phyloP scores from a whole-genome alignment of 1,140 invertebrate genomes.

The Drosophila trapezifrons region DNA sequence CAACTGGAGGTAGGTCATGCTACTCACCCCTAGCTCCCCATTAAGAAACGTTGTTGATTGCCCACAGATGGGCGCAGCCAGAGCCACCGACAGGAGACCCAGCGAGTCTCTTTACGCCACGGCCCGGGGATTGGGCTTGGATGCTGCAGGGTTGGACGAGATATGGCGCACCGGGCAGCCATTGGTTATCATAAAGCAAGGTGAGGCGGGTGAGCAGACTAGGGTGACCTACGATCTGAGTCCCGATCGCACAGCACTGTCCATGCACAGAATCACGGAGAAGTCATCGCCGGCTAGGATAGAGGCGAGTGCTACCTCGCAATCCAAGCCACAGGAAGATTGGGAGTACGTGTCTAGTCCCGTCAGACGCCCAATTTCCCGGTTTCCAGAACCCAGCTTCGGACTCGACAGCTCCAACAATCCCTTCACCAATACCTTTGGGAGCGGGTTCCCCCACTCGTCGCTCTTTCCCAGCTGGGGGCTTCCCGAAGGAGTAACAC shows the following conservation, averaged over 20 bases:
- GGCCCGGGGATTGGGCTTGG: constrained; percentile 43
- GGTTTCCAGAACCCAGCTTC: background rate
- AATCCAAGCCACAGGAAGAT: constrained; percentile 41
- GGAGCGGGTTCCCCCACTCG: background rate
- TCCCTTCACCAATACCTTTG: constrained; percentile 22
- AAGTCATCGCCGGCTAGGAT: background rate
- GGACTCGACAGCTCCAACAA: background rate
- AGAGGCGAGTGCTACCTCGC: background rate
- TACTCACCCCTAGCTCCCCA: background rate
- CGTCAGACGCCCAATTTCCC: background rate
- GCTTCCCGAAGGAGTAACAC: constrained; percentile 48
- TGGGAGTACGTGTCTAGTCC: constrained; percentile 50
- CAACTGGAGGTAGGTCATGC: constrained; percentile 56
- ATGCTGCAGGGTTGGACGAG: constrained; percentile 33
- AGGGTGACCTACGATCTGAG: constrained; percentile 45
- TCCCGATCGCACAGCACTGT: constrained; percentile 18
- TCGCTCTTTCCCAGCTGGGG: constrained; percentile 20
- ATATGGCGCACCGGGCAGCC: constrained; percentile 55
- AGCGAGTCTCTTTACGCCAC: constrained; percentile 27
- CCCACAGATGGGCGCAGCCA: constrained; percentile 13
- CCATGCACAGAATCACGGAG: background rate
- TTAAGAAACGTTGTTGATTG: background rate
- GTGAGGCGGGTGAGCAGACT: constrained; percentile 14
- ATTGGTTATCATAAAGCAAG: constrained; percentile 35
- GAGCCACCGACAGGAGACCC: constrained; percentile 2